Evolutionary conservation across 2,113 vertebrate species (phyloP).

Genomic region (Entelurus aequoreus): DNA sequence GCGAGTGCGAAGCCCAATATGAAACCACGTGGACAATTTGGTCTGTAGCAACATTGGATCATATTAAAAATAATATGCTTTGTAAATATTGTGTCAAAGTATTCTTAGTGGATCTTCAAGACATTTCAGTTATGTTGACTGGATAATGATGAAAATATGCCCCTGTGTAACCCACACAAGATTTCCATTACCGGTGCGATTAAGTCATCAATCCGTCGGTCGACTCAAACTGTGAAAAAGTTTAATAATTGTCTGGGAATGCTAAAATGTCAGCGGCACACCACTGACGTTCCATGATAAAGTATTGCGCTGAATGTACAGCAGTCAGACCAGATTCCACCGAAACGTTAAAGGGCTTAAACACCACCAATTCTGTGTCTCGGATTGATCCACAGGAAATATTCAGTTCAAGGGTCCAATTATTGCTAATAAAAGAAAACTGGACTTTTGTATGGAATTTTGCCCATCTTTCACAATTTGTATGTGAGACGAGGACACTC

Average conservation of each 20-base stretch:
- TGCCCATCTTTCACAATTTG: no score
- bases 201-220: constrained; percentile 40
- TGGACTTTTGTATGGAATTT: no score
- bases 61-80: no score
- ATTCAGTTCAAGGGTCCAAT: no score
- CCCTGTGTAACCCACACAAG: constrained; percentile 43
- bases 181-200: constrained; percentile 41
- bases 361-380: no score
- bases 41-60: background rate
- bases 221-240: constrained; percentile 47
- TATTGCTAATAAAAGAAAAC: no score
- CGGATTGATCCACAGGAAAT: no score
- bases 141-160: constrained; percentile 42
- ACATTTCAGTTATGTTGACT: background rate
- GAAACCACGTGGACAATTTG: no score
- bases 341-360: no score
- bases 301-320: constrained; percentile 23
- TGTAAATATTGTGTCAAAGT: constrained; percentile 1
- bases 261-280: constrained; percentile 33
- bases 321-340: background rate
- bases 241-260: constrained; percentile 38
- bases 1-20: constrained; percentile 12
- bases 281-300: constrained; percentile 24
- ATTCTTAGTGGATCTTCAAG: background rate
- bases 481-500: no score